Evolutionary conservation across 2,797 vertebrate genomes (phyloP).

Genomic region (Eupleurogrammus muticus): DNA sequence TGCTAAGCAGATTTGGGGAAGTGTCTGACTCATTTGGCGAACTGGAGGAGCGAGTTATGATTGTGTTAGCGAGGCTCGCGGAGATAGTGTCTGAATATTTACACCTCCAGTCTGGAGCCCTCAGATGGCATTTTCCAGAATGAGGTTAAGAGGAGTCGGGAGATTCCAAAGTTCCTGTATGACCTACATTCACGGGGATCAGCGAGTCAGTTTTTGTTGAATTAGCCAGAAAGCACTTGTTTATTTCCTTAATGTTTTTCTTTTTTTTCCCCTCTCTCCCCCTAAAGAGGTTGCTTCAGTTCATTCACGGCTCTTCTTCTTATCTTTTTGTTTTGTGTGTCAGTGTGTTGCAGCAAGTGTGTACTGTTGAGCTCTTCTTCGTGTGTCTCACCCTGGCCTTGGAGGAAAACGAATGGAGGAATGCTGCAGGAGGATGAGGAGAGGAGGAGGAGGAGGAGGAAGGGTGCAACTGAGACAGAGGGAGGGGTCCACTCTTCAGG

Average conservation of each 20-base stretch:
- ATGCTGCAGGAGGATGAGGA: slow-evolving; percentile 75
- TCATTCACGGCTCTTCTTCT: slow-evolving; percentile 44
- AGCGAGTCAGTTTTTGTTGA: slow-evolving; percentile 10
- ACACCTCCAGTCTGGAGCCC: slow-evolving; percentile 4
- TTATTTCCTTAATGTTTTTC: slow-evolving; percentile 16
- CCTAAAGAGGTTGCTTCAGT: slow-evolving; percentile 33
- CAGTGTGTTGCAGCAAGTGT: slow-evolving; percentile 84
- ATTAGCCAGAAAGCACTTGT: background rate
- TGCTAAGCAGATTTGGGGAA: slow-evolving; percentile 57
- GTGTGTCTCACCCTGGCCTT: slow-evolving; percentile 76
- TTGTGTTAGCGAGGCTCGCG: slow-evolving; percentile 23
- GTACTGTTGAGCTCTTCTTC: slow-evolving; percentile 83
- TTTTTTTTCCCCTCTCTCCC: background rate
- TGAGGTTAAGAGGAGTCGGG: slow-evolving; percentile 24
- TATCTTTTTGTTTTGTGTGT: slow-evolving; percentile 60
- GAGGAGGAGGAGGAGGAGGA: slow-evolving; percentile 65
- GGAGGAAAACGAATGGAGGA: slow-evolving; percentile 79
- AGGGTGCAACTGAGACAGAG: slow-evolving; percentile 69
- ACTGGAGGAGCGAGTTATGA: slow-evolving; percentile 40
- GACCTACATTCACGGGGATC: slow-evolving; percentile 49
- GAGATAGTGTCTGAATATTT: slow-evolving; percentile 22
- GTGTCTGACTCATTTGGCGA: slow-evolving; percentile 58
- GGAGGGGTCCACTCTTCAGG: slow-evolving; percentile 81
- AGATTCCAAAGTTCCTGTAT: slow-evolving; percentile 39
- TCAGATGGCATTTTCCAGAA: slow-evolving; percentile 39